A percentile compares a stretch with the other conserved stretches of the same genome.
Evolutionary conservation across 2,113 vertebrate species (phyloP).

Genomic region (Toxostoma redivivum): DNA sequence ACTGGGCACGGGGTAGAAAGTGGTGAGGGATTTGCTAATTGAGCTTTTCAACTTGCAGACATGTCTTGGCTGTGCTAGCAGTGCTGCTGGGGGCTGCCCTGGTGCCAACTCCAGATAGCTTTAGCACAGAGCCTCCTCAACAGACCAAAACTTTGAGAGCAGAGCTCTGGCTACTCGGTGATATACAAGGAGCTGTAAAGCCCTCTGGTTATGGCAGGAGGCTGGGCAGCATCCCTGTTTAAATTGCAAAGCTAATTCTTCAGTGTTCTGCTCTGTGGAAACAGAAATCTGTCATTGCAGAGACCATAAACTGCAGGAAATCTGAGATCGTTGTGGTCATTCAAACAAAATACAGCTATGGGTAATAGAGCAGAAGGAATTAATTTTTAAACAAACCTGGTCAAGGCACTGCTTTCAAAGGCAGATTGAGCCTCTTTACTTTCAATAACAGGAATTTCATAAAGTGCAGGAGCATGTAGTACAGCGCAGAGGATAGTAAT

Average conservation of each 20-base stretch:
- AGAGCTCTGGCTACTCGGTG: not conserved
- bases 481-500: not conserved
- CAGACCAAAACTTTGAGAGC: not conserved
- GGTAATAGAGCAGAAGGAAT: not conserved
- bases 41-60: not conserved
- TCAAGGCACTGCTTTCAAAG: not conserved
- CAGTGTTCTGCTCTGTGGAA: not conserved
- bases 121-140: not conserved
- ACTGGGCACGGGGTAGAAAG: not conserved
- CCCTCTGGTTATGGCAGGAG: not conserved
- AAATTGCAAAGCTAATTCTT: not conserved
- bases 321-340: not conserved
- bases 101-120: not conserved
- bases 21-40: not conserved
- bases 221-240: not conserved
- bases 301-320: not conserved
- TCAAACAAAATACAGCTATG: not conserved
- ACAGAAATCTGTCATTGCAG: not conserved
- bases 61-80: not conserved
- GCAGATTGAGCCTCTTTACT: not conserved
- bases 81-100: not conserved
- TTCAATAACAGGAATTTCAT: not conserved
- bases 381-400: not conserved
- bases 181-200: rapidly evolving
- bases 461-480: not conserved